Evolutionary conservation across 2,888 invertebrate genomes (phyloP), one percentile per base, ranked within the genome.

Genomic region (Conus canariensis): DNA sequence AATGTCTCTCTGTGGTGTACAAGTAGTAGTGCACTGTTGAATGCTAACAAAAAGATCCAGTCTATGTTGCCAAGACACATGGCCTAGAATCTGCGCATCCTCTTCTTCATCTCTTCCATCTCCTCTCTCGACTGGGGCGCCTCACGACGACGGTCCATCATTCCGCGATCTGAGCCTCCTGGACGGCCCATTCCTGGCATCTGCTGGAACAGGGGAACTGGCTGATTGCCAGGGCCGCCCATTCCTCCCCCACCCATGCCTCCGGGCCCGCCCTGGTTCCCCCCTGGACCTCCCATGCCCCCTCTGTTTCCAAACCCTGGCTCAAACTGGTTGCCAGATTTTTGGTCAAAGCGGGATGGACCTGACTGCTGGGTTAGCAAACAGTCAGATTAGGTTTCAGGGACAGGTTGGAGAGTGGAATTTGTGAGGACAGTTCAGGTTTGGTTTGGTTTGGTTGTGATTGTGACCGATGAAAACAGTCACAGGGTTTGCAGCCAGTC

Each of bases 341-440:
- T 91, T 74, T 92, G 93, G 77, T 93, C 92, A 91, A 93, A 92
- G 45, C 92, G 92, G 64, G 92, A 92, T 88, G 92, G 92, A 64
- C 93, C 92, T 91, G 92, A 91, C 59, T 87, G 83, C 86, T 88
- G 56, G 59, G 30, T 88, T n/a, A 70, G 25, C 30, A 80, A 64
- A 16, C 59, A 87, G 67, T 10, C 90, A 88, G 88, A 60, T 85
- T 45, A 14, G 64, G 77, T 83, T 83, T 56, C 82, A 83, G 58
- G 82, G 82, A 9, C 22, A 58, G 22, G 80, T 59, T 67, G 30
- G 85, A 77, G 89, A 77, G n/a, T 16, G 67, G 12, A 60, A 60
- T 59, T 58, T 59, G 64, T 89, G 82, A 56, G 16, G 56, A 56
- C 30, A 83, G 25, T 58, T 83, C 56, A 56, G 19, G 56, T 87